Conservation (phyloP, 1,140 invertebrate species). For the Drosophila jambulina region DNA sequence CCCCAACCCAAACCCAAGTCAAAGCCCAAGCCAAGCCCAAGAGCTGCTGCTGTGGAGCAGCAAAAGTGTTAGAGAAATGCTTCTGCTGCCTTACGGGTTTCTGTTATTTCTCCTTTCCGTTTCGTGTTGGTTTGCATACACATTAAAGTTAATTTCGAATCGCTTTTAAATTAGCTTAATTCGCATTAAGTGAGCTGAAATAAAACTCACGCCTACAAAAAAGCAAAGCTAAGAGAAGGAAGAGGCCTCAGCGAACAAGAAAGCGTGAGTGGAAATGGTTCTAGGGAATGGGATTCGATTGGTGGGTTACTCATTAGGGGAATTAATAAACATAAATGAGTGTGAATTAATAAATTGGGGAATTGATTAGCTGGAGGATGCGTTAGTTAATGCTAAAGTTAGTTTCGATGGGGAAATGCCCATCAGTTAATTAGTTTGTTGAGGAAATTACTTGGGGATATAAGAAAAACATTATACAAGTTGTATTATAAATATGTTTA, state of each 20-base stretch:
- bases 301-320: constrained; percentile 6
- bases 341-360: constrained; percentile 10
- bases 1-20: constrained; percentile 3
- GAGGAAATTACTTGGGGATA: neutral
- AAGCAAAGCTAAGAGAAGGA: neutral
- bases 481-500: no score
- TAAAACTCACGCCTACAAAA: constrained; percentile 80
- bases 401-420: neutral
- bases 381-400: neutral
- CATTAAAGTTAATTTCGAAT: constrained; percentile 84
- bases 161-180: constrained; percentile 85
- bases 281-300: constrained; percentile 8
- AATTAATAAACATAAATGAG: constrained; percentile 16
- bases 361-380: neutral
- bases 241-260: constrained; percentile 32
- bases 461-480: neutral
- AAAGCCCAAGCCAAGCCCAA: neutral
- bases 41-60: constrained; percentile 11
- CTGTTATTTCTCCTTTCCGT: constrained; percentile 23
- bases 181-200: constrained; percentile 78
- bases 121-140: constrained; percentile 46
- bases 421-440: neutral
- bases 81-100: constrained; percentile 10
- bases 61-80: constrained; percentile 54
- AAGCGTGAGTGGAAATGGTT: constrained; percentile 31